Evolutionary conservation across 2,797 vertebrate genomes (phyloP).

Genomic region (Prunella strophiata): DNA sequence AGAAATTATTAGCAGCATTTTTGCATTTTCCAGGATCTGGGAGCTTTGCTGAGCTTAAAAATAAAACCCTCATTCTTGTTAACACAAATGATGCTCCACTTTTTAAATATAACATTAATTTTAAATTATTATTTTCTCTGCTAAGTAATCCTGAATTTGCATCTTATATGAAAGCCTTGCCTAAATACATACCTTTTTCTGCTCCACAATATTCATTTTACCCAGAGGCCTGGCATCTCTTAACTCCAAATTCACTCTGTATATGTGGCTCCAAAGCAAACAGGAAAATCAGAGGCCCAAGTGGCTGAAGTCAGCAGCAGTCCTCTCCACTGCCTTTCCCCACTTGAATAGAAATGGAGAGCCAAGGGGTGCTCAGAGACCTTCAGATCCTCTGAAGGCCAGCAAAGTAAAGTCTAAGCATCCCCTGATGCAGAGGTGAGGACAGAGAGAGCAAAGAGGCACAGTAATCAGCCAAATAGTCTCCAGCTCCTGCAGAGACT

Average conservation of each 20-base stretch:
- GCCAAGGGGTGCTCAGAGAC: background rate
- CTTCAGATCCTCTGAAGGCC: slow-evolving; percentile 37
- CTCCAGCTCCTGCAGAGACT: slow-evolving; percentile 25
- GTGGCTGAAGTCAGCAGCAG: background rate
- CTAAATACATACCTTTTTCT: background rate
- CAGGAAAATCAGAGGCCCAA: background rate
- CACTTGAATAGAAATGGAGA: background rate
- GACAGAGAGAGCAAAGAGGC: background rate
- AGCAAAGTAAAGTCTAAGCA: background rate
- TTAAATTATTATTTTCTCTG: background rate
- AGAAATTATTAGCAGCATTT: slow-evolving; percentile 19
- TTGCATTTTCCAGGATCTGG: slow-evolving; percentile 10
- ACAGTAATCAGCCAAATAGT: background rate
- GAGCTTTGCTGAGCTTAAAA: slow-evolving; percentile 37
- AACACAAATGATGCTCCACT: background rate
- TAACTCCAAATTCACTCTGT: background rate
- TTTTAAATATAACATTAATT: slow-evolving; percentile 15
- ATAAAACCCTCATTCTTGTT: background rate
- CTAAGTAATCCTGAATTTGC: slow-evolving; percentile 28
- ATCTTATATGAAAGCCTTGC: background rate
- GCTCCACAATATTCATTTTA: background rate
- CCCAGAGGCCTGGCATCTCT: background rate
- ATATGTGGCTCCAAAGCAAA: background rate
- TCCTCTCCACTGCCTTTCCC: background rate
- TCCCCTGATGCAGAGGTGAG: slow-evolving; percentile 16